Evolutionary conservation across 2,888 invertebrate genomes (phyloP), one percentile per base, ranked within the genome.

Genomic region (Drosophila parthenogenetica): DNA sequence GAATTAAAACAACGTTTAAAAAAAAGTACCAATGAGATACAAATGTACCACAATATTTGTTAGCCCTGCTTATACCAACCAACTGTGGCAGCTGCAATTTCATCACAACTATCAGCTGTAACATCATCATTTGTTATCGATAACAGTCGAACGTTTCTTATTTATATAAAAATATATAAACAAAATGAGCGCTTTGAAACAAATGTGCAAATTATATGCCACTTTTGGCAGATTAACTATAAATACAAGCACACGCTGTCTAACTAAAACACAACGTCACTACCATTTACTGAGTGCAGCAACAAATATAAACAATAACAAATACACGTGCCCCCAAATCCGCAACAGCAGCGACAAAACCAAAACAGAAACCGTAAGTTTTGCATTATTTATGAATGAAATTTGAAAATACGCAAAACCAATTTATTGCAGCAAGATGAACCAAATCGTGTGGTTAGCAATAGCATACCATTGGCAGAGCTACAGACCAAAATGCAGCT

Each of bases 401-500:
- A 29, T n/a, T 5, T 14, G 35, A 2, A 17, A 49, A 19, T 35
- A 4, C 3, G 5, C 4, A 0, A 11, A 11, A n/a, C 35, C 5
- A 13, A 1, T 14, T 25, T 5, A 19, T 35, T 60, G 14, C 46
- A 77, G 77, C 39, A 65, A n/a, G 37, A 77, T 72, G 73, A 8
- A 2, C 4, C 14, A 17, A 55, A 50, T 5, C 63, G 67, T 5
- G 61, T 51, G 57, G 69, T 59, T 5, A 69, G 25, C 25, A 87
- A 62, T 1, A 72, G 70, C 40, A 48, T 87, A 14, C 88, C 90
- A 0, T 43, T 91, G 49, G 89, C 77, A 0, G 69, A 90, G 64
- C 50, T 91, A 19, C 73, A 93, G 60, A 93, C 93, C 45, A 96
- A 95, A 91, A 93, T 96, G 53, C 95, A 95, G 80, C 91, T 98